phyloP scores from a whole-genome alignment of 2,888 invertebrate species.

The Norana najaformis region DNA sequence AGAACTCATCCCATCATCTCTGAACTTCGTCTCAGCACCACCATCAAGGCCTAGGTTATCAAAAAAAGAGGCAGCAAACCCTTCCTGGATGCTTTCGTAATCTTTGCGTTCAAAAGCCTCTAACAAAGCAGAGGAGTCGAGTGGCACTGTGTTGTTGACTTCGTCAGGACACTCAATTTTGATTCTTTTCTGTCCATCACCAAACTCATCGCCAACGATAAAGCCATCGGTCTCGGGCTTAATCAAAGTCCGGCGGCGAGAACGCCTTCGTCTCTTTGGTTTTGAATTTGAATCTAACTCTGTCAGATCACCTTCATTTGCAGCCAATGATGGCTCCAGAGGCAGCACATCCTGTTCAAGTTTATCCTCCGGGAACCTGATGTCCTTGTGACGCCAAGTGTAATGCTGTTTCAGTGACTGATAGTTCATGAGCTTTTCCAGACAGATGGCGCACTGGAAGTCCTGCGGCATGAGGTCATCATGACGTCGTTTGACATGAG shows the following conservation, averaged over 20 bases:
- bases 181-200: not conserved
- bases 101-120: not conserved
- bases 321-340: not conserved
- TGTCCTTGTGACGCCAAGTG: conserved; percentile 44
- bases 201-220: not conserved
- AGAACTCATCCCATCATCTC: not conserved
- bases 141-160: not conserved
- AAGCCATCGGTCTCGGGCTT: not conserved
- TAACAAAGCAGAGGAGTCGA: not conserved
- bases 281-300: not conserved
- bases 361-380: conserved; percentile 26
- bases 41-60: not conserved
- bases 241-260: not conserved
- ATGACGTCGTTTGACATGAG: conserved; percentile 44
- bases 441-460: conserved; percentile 42
- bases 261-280: not conserved
- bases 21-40: not conserved
- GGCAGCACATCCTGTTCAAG: not conserved
- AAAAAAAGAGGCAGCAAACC: not conserved
- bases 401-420: conserved; percentile 46
- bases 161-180: not conserved
- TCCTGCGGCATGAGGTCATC: conserved; percentile 41
- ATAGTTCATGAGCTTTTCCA: conserved; percentile 43
- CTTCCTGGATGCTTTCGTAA: conserved; percentile 3
- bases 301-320: not conserved